These are phyloP conservation scores for Eulemur rufifrons DNA, from an alignment of 2,113 vertebrate species.

Conservation along the genomic window DNA sequence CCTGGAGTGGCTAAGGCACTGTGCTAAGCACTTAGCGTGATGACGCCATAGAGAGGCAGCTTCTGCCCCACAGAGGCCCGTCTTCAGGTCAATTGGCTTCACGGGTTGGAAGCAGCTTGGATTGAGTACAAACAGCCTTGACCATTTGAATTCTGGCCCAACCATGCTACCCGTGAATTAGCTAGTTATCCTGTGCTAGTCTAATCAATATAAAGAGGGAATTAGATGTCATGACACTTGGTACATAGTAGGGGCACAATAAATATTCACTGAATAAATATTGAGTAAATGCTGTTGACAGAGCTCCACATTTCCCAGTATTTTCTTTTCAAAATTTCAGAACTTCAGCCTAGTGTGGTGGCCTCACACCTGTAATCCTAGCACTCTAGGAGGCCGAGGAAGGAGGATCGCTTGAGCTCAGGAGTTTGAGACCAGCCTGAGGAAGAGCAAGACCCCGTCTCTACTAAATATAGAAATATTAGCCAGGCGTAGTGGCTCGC, in stretches of 20 bases:
- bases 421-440: too few species aligned
- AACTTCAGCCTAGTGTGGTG: background rate
- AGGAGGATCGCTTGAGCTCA: too few species aligned
- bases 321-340: constrained; percentile 31
- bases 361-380: too few species aligned
- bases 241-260: fast-evolving
- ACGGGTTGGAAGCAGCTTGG: background rate
- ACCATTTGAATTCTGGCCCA: background rate
- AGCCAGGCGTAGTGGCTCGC: too few species aligned
- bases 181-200: constrained; percentile 10
- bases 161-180: background rate
- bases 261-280: background rate
- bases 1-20: background rate
- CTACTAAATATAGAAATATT: too few species aligned
- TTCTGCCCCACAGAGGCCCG: background rate
- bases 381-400: too few species aligned
- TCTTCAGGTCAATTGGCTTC: constrained; percentile 41
- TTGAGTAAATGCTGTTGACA: background rate
- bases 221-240: background rate
- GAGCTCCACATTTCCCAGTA: background rate
- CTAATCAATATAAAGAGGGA: constrained; percentile 2
- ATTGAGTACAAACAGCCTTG: background rate
- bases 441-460: too few species aligned
- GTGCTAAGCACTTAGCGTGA: background rate
- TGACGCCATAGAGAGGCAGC: constrained; percentile 48